These are phyloP conservation scores for Gerosis bhagava DNA, from an alignment of 2,888 invertebrate species.

Conservation along the genomic window DNA sequence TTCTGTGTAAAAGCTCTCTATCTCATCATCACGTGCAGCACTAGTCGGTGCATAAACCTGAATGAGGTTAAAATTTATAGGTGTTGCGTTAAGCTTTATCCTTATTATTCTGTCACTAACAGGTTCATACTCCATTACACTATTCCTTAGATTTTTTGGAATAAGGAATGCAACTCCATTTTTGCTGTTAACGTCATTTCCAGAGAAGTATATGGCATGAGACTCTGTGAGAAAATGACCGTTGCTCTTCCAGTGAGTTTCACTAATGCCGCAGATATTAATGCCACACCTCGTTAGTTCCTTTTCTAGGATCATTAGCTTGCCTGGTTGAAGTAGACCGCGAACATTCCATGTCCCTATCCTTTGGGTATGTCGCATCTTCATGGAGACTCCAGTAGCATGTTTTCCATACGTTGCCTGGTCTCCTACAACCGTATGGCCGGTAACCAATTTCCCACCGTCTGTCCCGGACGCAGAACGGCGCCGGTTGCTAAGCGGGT, in stretches of 20 bases:
- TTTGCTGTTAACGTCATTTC: conserved; percentile 17
- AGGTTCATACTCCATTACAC: conserved; percentile 24
- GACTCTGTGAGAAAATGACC: conserved; percentile 29
- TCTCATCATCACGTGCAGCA: too few species aligned
- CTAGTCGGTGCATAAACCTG: too few species aligned
- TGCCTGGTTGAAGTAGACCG: conserved; percentile 21
- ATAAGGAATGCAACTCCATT: conserved; percentile 24
- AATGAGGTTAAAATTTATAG: conserved; percentile 17
- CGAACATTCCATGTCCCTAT: conserved; percentile 31
- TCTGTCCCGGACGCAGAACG: conserved; percentile 27
- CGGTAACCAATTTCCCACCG: conserved; percentile 30
- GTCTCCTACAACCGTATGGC: conserved; percentile 26
- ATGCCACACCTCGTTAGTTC: conserved; percentile 20
- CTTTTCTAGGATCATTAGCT: conserved; percentile 25
- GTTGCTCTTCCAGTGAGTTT: conserved; percentile 32
- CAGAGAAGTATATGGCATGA: conserved; percentile 23
- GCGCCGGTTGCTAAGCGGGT: conserved; percentile 32
- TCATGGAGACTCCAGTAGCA: conserved; percentile 27
- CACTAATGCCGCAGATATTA: conserved; percentile 16
- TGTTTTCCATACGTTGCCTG: conserved; percentile 31
- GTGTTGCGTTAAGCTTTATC: conserved; percentile 23
- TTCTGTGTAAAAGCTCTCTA: too few species aligned
- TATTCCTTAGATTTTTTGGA: conserved; percentile 11
- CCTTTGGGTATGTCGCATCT: not conserved
- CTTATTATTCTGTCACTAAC: conserved; percentile 23